These are phyloP conservation scores for Antitype chi DNA, from an alignment of 2,888 invertebrate species.

Conservation along the genomic window DNA sequence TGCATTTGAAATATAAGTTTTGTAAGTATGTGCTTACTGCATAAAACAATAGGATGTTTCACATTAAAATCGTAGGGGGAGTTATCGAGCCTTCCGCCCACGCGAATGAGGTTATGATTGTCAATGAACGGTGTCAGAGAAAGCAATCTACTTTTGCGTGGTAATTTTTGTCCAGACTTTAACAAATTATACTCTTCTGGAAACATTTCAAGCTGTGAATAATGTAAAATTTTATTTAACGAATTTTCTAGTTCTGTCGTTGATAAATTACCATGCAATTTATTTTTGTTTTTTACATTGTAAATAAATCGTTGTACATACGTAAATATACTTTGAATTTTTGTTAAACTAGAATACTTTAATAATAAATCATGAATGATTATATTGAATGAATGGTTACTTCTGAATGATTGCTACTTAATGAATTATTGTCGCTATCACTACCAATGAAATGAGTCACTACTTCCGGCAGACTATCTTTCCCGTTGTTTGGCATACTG, in stretches of 20 bases:
- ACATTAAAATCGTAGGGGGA: background rate
- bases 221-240: no score
- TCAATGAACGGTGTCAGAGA: no score
- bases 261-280: no score
- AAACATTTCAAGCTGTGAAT: no score
- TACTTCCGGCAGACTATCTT: no score
- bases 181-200: no score
- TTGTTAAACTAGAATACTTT: background rate
- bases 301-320: no score
- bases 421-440: background rate
- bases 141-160: background rate
- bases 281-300: no score
- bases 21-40: constrained; percentile 6
- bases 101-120: background rate
- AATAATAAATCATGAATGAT: background rate
- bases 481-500: no score
- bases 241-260: no score
- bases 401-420: background rate
- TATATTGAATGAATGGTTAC: background rate
- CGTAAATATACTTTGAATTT: constrained; percentile 3
- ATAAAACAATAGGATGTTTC: constrained; percentile 1
- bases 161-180: no score
- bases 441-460: constrained; percentile 1
- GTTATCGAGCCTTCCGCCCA: constrained; percentile 6
- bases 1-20: constrained; percentile 9